These are phyloP conservation scores for Listronotus bonariensis DNA, from an alignment of 1,140 invertebrate genomes.

Conservation along the genomic window DNA sequence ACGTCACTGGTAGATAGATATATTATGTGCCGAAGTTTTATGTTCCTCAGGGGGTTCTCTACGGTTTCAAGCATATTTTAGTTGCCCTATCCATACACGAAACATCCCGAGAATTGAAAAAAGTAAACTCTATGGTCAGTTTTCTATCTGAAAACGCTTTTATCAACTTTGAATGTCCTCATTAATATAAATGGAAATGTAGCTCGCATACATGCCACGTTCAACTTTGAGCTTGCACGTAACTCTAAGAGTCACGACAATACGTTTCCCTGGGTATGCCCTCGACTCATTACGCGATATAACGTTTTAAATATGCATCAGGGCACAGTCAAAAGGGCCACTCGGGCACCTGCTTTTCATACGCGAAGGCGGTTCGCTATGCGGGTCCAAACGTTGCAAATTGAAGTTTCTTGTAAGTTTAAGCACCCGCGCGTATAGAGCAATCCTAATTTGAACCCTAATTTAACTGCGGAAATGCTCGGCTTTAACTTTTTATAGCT, in stretches of 20 bases:
- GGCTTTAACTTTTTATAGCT: too few relatives aligned
- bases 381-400: constrained; percentile 25
- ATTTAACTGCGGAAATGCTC: constrained; percentile 12
- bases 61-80: too few relatives aligned
- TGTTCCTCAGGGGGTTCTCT: too few relatives aligned
- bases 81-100: too few relatives aligned
- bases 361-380: constrained; percentile 10
- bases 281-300: constrained; percentile 40
- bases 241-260: constrained; percentile 26
- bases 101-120: background rate
- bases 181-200: constrained; percentile 37
- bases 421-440: constrained; percentile 19
- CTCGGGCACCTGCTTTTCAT: constrained; percentile 30
- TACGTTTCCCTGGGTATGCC: constrained; percentile 33
- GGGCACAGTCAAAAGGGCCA: constrained; percentile 20
- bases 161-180: constrained; percentile 40
- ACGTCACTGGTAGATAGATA: too few relatives aligned
- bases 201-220: constrained; percentile 12
- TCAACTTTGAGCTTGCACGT: constrained; percentile 27
- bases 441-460: constrained; percentile 26
- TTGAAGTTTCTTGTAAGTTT: constrained; percentile 35
- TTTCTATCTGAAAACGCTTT: constrained; percentile 16
- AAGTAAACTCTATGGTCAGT: background rate
- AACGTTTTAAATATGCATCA: constrained; percentile 43
- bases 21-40: too few relatives aligned